Conservation (phyloP, 2,888 invertebrate species). For the Thereva nobilitata region DNA sequence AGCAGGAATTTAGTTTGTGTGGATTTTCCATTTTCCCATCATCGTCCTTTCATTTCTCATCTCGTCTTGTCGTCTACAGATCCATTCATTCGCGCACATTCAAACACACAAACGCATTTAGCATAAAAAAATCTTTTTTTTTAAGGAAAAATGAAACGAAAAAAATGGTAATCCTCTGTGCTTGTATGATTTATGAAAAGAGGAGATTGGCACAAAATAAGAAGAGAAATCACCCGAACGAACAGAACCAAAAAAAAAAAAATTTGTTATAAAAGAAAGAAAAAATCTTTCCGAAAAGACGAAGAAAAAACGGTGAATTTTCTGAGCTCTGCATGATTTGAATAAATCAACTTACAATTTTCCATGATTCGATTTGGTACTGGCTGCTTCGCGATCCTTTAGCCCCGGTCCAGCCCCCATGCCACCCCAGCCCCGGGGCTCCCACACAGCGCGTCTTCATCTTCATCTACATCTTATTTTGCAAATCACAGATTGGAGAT, state of each 20-base stretch:
- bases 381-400: too few relatives aligned
- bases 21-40: constrained; percentile 30
- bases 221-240: constrained; percentile 22
- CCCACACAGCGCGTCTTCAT: neutral
- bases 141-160: too few relatives aligned
- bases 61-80: constrained; percentile 28
- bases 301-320: constrained; percentile 25
- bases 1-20: constrained; percentile 10
- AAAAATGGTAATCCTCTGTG: constrained; percentile 25
- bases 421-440: neutral
- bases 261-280: neutral
- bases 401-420: neutral
- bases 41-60: constrained; percentile 36
- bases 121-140: constrained; percentile 6
- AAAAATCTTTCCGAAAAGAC: neutral
- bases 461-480: neutral
- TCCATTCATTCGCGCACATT: constrained; percentile 26
- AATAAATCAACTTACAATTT: constrained; percentile 37
- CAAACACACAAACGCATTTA: constrained; percentile 27
- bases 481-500: constrained; percentile 6
- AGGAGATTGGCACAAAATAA: constrained; percentile 35
- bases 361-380: constrained; percentile 29
- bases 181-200: constrained; percentile 37
- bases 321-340: constrained; percentile 34
- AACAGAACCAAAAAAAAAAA: neutral